A percentile compares a stretch with the other conserved stretches of the same genome.
Conservation (phyloP, 2,888 invertebrate species). For the Trypoxylon attenuatum region DNA sequence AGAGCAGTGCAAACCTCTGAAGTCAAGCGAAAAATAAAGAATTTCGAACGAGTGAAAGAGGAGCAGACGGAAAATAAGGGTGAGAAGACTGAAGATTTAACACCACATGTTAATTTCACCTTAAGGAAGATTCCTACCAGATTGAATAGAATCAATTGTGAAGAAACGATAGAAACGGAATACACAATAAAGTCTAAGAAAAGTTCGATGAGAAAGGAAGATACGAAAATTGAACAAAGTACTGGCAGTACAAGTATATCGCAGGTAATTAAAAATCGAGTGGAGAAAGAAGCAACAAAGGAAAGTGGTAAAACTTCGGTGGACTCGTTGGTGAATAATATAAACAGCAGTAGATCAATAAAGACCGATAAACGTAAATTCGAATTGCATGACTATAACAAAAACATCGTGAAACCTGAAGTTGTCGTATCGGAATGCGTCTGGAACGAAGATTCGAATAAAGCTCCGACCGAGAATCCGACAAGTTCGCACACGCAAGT, state of each 20-base stretch:
- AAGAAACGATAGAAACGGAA: conserved; percentile 47
- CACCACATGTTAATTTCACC: conserved; percentile 47
- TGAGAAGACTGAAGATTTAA: conserved; percentile 19
- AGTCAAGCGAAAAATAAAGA: not conserved
- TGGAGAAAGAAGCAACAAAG: not conserved
- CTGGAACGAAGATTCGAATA: not conserved
- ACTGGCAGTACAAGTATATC: not conserved
- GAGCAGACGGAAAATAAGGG: conserved; percentile 45
- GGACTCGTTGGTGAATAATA: not conserved
- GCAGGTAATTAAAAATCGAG: too few species aligned
- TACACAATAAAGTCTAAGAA: conserved; percentile 37
- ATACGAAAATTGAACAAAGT: not conserved
- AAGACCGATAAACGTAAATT: not conserved
- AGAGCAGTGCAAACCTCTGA: conserved; percentile 22
- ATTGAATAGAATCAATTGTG: conserved; percentile 20
- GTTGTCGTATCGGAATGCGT: conserved; percentile 33
- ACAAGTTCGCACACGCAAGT: not conserved
- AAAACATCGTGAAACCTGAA: conserved; percentile 26
- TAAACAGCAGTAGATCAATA: not conserved
- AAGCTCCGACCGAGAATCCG: not conserved
- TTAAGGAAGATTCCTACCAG: conserved; percentile 35
- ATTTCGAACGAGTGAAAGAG: conserved; percentile 15
- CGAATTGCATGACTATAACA: conserved; percentile 2
- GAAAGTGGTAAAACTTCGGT: not conserved
- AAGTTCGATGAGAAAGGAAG: conserved; percentile 8